These are phyloP conservation scores for Spondyliosoma cantharus DNA, from an alignment of 2,797 vertebrate genomes.

Conservation along the genomic window DNA sequence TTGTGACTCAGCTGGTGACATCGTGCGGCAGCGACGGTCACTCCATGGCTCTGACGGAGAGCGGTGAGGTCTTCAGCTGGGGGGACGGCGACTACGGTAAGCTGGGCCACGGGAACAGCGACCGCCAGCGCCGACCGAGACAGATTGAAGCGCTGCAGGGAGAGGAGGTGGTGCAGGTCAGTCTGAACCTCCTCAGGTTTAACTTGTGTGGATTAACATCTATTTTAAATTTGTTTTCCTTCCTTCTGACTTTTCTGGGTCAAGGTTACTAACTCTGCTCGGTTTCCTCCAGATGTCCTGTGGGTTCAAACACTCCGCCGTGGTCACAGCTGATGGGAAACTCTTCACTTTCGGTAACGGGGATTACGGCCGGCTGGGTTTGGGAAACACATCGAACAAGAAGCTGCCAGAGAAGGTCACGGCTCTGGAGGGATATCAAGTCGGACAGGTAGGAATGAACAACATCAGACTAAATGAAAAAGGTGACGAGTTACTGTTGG, in stretches of 20 bases:
- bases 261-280: background rate
- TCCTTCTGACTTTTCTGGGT: too few relatives aligned
- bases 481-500: background rate
- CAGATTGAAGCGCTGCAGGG: slow-evolving; percentile 88
- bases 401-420: slow-evolving; percentile 87
- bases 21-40: slow-evolving; percentile 88
- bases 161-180: slow-evolving; percentile 88
- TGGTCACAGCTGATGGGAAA: slow-evolving; percentile 86
- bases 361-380: slow-evolving; percentile 86
- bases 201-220: too few relatives aligned
- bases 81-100: slow-evolving; percentile 89
- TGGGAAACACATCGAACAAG: slow-evolving; percentile 89
- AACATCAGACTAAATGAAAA: background rate
- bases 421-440: slow-evolving; percentile 84
- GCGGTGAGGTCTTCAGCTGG: slow-evolving; percentile 90
- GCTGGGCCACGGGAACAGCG: slow-evolving; percentile 88
- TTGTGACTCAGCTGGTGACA: slow-evolving; percentile 87
- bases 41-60: slow-evolving; percentile 88
- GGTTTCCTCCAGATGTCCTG: slow-evolving; percentile 82
- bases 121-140: slow-evolving; percentile 86
- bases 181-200: background rate
- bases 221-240: too few relatives aligned
- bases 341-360: slow-evolving; percentile 89
- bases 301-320: slow-evolving; percentile 87
- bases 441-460: slow-evolving; percentile 80